These are phyloP conservation scores for Leiothrix lutea DNA, from an alignment of 2,113 vertebrate species.

Conservation along the genomic window DNA sequence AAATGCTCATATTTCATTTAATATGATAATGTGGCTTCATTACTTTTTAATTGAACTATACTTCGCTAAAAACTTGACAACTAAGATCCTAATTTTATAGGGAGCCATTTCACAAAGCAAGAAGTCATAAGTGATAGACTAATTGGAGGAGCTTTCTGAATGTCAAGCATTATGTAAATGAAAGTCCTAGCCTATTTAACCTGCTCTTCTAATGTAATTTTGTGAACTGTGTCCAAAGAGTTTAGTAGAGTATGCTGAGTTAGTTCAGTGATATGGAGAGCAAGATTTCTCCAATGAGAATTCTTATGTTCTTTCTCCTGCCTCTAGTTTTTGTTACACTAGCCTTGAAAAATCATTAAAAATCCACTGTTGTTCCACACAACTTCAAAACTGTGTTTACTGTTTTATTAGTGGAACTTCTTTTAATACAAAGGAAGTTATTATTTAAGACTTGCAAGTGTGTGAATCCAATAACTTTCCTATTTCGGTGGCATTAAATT, in stretches of 20 bases:
- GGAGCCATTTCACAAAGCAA: slow-evolving; percentile 13
- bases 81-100: not conserved
- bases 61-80: slow-evolving; percentile 34
- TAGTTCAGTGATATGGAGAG: not conserved
- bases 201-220: not conserved
- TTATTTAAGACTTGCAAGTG: not conserved
- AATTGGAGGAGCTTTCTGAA: slow-evolving; percentile 10
- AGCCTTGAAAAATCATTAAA: not conserved
- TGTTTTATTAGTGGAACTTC: not conserved
- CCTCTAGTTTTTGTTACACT: not conserved
- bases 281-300: not conserved
- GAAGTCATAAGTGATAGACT: not conserved
- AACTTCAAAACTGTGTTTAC: not conserved
- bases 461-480: not conserved
- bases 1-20: slow-evolving; percentile 52
- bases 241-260: not conserved
- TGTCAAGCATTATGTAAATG: slow-evolving; percentile 36
- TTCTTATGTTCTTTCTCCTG: not conserved
- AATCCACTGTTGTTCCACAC: not conserved
- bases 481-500: not conserved
- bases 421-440: not conserved
- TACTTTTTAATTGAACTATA: slow-evolving; percentile 57
- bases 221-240: slow-evolving; percentile 13
- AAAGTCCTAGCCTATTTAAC: slow-evolving; percentile 19
- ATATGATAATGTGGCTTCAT: slow-evolving; percentile 47